Evolutionary conservation across 64 coral and sea anemone genomes (phyloP).

Genomic region (Cladopsammia gracilis): DNA sequence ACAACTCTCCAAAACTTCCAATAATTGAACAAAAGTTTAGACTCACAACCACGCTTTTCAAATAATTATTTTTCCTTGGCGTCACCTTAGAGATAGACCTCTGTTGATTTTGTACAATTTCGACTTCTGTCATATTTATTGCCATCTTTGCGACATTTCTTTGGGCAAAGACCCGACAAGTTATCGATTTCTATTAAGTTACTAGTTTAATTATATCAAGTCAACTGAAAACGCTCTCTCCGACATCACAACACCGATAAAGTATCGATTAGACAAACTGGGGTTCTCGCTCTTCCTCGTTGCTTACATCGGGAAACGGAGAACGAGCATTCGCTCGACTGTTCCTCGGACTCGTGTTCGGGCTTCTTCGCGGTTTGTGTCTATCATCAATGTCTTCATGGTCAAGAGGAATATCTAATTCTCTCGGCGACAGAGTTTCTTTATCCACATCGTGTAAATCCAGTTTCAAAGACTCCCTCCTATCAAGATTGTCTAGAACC

Average conservation of each 20-base stretch:
- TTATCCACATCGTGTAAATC: constrained; percentile 29
- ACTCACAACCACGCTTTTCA: background rate
- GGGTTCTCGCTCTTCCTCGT: constrained; percentile 56
- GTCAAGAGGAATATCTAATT: constrained; percentile 66
- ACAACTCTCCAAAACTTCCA: background rate
- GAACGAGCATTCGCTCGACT: constrained; percentile 50
- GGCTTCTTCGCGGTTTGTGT: constrained; percentile 16
- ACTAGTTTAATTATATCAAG: background rate
- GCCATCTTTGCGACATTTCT: background rate
- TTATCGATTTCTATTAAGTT: background rate
- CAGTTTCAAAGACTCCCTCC: background rate
- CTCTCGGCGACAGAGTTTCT: constrained; percentile 1
- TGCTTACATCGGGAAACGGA: constrained; percentile 59
- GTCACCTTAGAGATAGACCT: background rate
- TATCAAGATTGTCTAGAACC: background rate
- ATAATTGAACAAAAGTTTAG: background rate
- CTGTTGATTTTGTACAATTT: background rate
- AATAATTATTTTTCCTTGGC: background rate
- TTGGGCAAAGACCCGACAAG: background rate
- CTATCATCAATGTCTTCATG: background rate
- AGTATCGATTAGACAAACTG: constrained; percentile 66
- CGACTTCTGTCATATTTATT: background rate
- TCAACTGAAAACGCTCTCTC: background rate
- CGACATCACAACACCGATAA: background rate
- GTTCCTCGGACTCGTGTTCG: constrained; percentile 43